A percentile compares a stretch with the other conserved stretches of the same genome.
These are phyloP conservation scores for Lerista edwardsae DNA, from an alignment of 2,797 vertebrate genomes.

Conservation along the genomic window DNA sequence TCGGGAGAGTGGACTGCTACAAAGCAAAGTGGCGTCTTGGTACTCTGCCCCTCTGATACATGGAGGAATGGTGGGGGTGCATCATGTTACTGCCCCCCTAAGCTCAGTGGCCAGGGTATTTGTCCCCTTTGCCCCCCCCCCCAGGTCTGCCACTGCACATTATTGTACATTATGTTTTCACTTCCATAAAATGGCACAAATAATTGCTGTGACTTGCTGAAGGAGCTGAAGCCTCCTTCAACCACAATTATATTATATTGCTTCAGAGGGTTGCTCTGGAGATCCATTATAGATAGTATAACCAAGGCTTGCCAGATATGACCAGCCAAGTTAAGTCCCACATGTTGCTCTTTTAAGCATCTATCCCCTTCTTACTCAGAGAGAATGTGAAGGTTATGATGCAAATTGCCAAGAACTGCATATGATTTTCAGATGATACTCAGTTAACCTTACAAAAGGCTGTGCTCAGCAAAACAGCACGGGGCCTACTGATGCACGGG, in stretches of 20 bases:
- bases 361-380: background rate
- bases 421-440: slow-evolving; percentile 23
- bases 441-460: background rate
- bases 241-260: slow-evolving; percentile 22
- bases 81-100: too few species aligned
- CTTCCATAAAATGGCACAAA: slow-evolving; percentile 13
- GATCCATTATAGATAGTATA: slow-evolving; percentile 13
- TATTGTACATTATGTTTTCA: background rate
- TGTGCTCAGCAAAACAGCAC: background rate
- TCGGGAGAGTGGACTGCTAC: too few species aligned
- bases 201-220: background rate
- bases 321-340: background rate
- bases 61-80: too few species aligned
- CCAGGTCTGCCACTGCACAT: too few species aligned
- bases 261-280: background rate
- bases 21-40: too few species aligned
- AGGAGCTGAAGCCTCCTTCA: background rate
- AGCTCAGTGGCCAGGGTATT: too few species aligned
- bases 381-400: background rate
- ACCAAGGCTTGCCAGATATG: slow-evolving; percentile 10
- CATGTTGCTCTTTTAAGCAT: background rate
- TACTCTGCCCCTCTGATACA: too few species aligned
- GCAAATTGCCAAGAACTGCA: slow-evolving; percentile 21
- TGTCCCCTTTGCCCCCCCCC: too few species aligned
- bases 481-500: background rate